Percentiles rank a stretch among this genome's conserved stretches.
Evolutionary conservation across 2,888 invertebrate species (phyloP).

Genomic region (Drosophila helvetica): DNA sequence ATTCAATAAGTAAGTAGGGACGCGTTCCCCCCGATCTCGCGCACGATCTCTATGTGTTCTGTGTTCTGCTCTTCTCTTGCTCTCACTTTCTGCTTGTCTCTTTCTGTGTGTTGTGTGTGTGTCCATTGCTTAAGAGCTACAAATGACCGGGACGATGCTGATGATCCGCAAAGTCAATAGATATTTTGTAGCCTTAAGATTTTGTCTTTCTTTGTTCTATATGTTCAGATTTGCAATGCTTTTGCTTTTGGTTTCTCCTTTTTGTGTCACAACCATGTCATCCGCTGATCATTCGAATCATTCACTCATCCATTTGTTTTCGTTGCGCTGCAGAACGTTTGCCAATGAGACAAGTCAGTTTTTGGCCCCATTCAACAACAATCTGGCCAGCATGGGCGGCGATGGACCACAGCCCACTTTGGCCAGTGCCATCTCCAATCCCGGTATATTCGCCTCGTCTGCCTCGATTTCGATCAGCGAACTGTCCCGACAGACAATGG

Average conservation of each 20-base stretch:
- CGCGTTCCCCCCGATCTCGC: conserved; percentile 24
- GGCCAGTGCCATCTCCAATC: conserved; percentile 80
- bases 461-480: conserved; percentile 82
- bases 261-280: conserved; percentile 11
- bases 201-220: conserved; percentile 5
- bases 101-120: conserved; percentile 33
- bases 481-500: conserved; percentile 76
- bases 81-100: conserved; percentile 47
- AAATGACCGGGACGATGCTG: conserved; percentile 50
- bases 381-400: conserved; percentile 64
- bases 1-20: conserved; percentile 88
- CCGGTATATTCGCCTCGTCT: conserved; percentile 72
- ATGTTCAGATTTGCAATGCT: conserved; percentile 1
- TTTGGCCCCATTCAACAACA: conserved; percentile 88
- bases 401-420: conserved; percentile 59
- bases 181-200: conserved; percentile 43
- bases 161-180: conserved; percentile 69
- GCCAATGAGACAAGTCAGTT: conserved; percentile 90
- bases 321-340: conserved; percentile 86
- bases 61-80: conserved; percentile 66
- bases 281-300: conserved; percentile 22
- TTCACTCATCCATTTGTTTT: not conserved
- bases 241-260: conserved; percentile 35
- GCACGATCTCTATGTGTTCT: conserved; percentile 58
- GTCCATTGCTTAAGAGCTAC: conserved; percentile 48